Evolutionary conservation across 2,113 vertebrate genomes (phyloP), one percentile per base, ranked within the genome.

Genomic region (Hemibagrus wyckioides): DNA sequence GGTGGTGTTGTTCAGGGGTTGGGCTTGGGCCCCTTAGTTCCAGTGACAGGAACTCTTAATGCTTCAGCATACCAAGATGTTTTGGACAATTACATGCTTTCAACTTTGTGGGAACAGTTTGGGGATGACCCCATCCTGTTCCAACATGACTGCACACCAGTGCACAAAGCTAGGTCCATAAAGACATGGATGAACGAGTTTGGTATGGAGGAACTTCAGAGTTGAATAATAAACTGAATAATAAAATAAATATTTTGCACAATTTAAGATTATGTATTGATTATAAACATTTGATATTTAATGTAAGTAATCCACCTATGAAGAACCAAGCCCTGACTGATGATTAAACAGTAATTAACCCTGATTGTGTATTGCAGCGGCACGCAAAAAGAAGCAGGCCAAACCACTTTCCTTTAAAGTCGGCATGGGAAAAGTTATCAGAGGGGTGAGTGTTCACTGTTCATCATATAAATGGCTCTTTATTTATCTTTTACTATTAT

Each of bases 371-470:
- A 83, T 93, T 95, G 9, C 93, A 99, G 98, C 91, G 80, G 95
- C 97, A 30, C 99, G 96, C 94, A 99, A 99, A 96, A 99, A 99
- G 88, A 99, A 97, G 90, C 97, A 95, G 86, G 82, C 96, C 30
- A 99, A 99, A 79, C 98, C 98, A 3, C 91, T 99, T 91, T 96
- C 94, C 92, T 99, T 99, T 92, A 99, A 99, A 93, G 97, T 98
- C 1, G 98, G 98, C 0, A 0, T 97, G 88, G 98, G 98, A 61
- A 96, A 92, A 95, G 98, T 99, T 88, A 99, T 99, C 92, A 94
- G 96, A 96, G 98, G 98, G 52, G 98, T 99, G 92, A 96, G 97
- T 63, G 21, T 19, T 25, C 14, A 6, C 25, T 86, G 54, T 33
- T 85, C 83, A 23, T 19, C n/a, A 15, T 6, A 39, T 73, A 36